Conservation (phyloP, 2,113 vertebrate species). For the Petrocephalus microphthalmus region DNA sequence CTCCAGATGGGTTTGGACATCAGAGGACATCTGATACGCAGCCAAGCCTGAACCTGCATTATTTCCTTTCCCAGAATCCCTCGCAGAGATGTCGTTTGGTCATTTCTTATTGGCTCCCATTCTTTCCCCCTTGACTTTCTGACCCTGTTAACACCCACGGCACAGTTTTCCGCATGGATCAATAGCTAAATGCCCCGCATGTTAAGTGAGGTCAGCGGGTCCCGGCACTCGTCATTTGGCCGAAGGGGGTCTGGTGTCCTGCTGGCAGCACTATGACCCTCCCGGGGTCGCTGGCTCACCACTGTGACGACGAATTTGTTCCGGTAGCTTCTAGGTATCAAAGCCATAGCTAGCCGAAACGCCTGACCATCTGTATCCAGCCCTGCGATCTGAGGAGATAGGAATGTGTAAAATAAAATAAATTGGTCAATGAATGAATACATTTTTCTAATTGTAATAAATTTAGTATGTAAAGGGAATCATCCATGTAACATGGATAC, state of each 20-base stretch:
- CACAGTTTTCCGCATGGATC: slow-evolving; percentile 44
- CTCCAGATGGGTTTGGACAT: neutral
- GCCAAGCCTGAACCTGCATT: slow-evolving; percentile 20
- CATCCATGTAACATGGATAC: neutral
- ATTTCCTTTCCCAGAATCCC: slow-evolving; percentile 35
- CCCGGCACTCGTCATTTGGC: slow-evolving; percentile 38
- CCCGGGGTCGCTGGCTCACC: neutral
- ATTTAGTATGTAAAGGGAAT: neutral
- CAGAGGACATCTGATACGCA: neutral
- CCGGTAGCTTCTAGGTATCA: neutral
- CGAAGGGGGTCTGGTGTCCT: neutral
- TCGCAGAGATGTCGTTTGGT: slow-evolving; percentile 24
- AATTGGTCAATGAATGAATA: neutral
- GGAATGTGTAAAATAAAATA: too few relatives aligned
- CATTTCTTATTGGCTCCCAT: neutral
- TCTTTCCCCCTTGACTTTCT: slow-evolving; percentile 35
- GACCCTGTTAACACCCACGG: slow-evolving; percentile 31
- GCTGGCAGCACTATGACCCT: neutral
- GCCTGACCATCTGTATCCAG: neutral
- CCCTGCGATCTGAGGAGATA: neutral
- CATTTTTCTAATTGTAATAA: neutral
- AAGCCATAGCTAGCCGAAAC: neutral
- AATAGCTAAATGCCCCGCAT: slow-evolving; percentile 27
- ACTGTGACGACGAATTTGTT: neutral
- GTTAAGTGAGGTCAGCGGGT: slow-evolving; percentile 24